Conservation (phyloP, 2,113 vertebrate species). For the Oreocharis arfaki region DNA sequence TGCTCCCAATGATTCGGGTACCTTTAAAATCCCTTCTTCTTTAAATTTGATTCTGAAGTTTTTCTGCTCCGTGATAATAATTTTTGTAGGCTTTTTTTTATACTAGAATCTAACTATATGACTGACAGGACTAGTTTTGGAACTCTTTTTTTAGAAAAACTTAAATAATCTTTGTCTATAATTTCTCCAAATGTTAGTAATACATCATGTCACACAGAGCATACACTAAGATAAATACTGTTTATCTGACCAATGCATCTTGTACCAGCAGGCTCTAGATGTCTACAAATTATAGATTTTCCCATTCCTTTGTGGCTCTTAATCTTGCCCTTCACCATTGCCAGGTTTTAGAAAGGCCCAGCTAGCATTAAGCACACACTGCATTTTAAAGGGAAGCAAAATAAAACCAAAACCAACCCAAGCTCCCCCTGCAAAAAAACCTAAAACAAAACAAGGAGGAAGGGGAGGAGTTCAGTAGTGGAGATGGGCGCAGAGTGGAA, state of each 20-base stretch:
- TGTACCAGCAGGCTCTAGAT: background rate
- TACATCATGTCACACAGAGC: background rate
- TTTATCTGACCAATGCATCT: background rate
- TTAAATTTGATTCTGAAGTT: background rate
- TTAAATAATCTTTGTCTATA: background rate
- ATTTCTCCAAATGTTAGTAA: background rate
- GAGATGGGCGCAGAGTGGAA: background rate
- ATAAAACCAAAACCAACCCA: background rate
- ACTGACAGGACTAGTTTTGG: background rate
- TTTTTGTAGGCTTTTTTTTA: background rate
- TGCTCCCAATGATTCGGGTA: background rate
- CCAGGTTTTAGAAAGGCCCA: background rate
- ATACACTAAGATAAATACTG: background rate
- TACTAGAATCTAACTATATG: background rate
- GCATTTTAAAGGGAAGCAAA: background rate
- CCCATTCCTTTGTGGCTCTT: background rate
- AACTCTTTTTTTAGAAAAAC: background rate
- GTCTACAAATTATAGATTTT: background rate
- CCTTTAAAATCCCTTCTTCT: background rate
- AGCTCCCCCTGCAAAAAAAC: background rate
- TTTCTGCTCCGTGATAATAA: background rate
- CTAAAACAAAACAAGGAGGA: background rate
- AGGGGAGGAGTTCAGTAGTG: background rate
- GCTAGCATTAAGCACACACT: background rate
- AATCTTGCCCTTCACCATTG: background rate